Evolutionary conservation across 2,888 invertebrate species (phyloP).

Genomic region (Bembecia ichneumoniformis): DNA sequence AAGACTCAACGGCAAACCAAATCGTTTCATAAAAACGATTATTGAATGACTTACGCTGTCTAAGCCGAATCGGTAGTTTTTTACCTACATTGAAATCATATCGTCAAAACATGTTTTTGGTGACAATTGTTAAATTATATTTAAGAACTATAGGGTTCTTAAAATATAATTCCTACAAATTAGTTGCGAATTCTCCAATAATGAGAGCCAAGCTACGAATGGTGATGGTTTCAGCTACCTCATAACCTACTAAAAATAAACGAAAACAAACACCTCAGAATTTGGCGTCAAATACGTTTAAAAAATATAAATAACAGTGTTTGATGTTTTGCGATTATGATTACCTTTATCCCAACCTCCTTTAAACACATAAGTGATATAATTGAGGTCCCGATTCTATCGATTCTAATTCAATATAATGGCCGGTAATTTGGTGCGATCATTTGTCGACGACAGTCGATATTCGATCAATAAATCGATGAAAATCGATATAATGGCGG

Average conservation of each 20-base stretch:
- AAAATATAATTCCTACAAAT: too few relatives aligned
- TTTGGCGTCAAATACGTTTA: constrained; percentile 5
- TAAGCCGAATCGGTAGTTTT: too few relatives aligned
- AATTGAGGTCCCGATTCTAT: constrained; percentile 69
- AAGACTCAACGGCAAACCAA: too few relatives aligned
- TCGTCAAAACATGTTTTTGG: too few relatives aligned
- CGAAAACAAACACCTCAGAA: not conserved
- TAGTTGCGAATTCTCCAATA: too few relatives aligned
- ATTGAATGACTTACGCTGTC: too few relatives aligned
- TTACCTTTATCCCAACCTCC: constrained; percentile 58
- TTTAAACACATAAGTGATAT: constrained; percentile 73
- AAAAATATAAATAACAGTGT: constrained; percentile 16
- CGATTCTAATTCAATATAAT: constrained; percentile 71
- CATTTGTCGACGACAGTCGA: constrained; percentile 71
- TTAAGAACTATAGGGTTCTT: too few relatives aligned
- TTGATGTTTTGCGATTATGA: constrained; percentile 47
- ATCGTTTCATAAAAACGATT: too few relatives aligned
- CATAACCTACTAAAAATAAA: not conserved
- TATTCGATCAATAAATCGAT: constrained; percentile 72
- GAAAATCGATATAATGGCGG: constrained; percentile 66
- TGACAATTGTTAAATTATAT: too few relatives aligned
- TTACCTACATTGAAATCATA: too few relatives aligned
- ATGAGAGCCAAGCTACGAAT: too few relatives aligned
- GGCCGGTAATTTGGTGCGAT: constrained; percentile 65
- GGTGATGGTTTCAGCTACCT: not conserved